Evolutionary conservation across 2,113 vertebrate genomes (phyloP).

Genomic region (Patagioenas fasciata): DNA sequence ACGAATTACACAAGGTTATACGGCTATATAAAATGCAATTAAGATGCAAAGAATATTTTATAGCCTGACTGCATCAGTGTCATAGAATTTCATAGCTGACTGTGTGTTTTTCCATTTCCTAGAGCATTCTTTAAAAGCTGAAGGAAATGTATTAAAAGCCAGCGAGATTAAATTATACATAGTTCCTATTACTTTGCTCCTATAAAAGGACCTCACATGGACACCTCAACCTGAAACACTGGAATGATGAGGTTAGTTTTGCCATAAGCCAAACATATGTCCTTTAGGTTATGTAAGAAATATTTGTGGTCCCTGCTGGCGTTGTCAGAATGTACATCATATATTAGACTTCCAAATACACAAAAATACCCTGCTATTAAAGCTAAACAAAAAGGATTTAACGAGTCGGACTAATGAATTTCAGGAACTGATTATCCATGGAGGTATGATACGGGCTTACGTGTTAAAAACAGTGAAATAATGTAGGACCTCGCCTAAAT

Average conservation of each 20-base stretch:
- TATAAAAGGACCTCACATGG: slow-evolving; percentile 59
- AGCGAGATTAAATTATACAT: slow-evolving; percentile 44
- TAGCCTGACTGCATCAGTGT: slow-evolving; percentile 28
- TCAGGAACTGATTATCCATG: slow-evolving; percentile 76
- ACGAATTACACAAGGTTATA: slow-evolving; percentile 57
- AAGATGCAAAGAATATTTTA: slow-evolving; percentile 42
- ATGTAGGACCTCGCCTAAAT: slow-evolving; percentile 70
- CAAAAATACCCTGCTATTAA: slow-evolving; percentile 59
- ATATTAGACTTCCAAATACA: slow-evolving; percentile 60
- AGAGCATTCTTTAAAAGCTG: slow-evolving; percentile 61
- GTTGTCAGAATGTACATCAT: slow-evolving; percentile 64
- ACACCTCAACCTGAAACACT: slow-evolving; percentile 38
- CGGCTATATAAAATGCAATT: slow-evolving; percentile 62
- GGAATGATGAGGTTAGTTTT: slow-evolving; percentile 33
- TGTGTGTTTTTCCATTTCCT: slow-evolving; percentile 61
- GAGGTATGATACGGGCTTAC: slow-evolving; percentile 70
- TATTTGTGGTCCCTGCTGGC: slow-evolving; percentile 44
- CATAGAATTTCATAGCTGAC: slow-evolving; percentile 61
- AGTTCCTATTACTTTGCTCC: slow-evolving; percentile 45
- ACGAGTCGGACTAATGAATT: slow-evolving; percentile 75
- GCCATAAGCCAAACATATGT: slow-evolving; percentile 61
- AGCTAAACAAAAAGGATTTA: slow-evolving; percentile 75
- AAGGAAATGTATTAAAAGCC: slow-evolving; percentile 57
- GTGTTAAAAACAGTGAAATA: slow-evolving; percentile 70
- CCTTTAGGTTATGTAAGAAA: slow-evolving; percentile 64